phyloP scores from a whole-genome alignment of 2,113 vertebrate species.

The Cyanoramphus novaezelandiae region DNA sequence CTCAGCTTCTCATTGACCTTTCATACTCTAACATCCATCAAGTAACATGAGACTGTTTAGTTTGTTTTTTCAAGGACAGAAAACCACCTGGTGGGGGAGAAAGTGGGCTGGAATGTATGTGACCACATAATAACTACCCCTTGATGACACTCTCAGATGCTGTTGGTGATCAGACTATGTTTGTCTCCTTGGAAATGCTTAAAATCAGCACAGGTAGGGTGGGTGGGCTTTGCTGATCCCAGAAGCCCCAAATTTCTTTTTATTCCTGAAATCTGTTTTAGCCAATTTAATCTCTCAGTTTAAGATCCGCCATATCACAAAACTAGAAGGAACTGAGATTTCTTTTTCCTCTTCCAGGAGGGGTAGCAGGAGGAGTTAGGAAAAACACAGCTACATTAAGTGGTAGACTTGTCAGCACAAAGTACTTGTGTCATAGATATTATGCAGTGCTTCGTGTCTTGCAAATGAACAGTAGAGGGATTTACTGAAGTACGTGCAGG shows the following conservation, averaged over 20 bases:
- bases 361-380: background rate
- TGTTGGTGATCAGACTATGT: background rate
- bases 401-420: too few relatives aligned
- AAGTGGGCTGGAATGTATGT: background rate
- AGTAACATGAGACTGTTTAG: background rate
- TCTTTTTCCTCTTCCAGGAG: too few relatives aligned
- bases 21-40: background rate
- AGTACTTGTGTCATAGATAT: background rate
- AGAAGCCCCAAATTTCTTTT: background rate
- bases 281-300: background rate
- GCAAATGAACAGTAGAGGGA: background rate
- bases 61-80: background rate
- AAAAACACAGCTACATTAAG: background rate
- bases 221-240: background rate
- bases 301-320: background rate
- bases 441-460: background rate
- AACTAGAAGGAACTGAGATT: background rate
- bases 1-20: conserved; percentile 42
- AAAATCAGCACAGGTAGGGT: background rate
- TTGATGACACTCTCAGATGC: background rate
- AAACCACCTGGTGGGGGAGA: background rate
- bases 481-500: conserved; percentile 12
- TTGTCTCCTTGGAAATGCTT: background rate
- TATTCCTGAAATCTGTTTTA: background rate
- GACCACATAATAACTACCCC: background rate